These are phyloP conservation scores for Calosoma granatense DNA, from an alignment of 1,140 invertebrate genomes.

Conservation along the genomic window DNA sequence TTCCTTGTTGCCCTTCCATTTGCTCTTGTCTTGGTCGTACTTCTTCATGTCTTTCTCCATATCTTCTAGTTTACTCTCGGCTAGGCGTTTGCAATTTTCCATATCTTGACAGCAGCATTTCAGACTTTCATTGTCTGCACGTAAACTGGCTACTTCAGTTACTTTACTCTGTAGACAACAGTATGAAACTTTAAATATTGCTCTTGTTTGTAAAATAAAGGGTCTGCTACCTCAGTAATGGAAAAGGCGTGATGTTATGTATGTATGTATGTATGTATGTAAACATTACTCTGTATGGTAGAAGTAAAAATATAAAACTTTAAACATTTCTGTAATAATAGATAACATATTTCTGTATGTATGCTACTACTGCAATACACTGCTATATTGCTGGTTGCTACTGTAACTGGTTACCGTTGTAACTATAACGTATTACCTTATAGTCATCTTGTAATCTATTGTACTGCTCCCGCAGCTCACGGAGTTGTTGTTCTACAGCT, in stretches of 20 bases:
- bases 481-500: conserved; percentile 32
- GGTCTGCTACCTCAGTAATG: too few species aligned
- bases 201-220: too few species aligned
- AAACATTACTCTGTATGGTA: too few species aligned
- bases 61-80: conserved; percentile 43
- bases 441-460: conserved; percentile 44
- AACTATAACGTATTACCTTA: too few species aligned
- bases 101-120: conserved; percentile 39
- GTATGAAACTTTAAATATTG: too few species aligned
- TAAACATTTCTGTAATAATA: background rate
- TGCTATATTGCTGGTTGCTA: too few species aligned
- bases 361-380: too few species aligned
- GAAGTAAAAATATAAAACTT: background rate
- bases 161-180: too few species aligned
- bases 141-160: conserved; percentile 41
- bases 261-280: too few species aligned
- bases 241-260: too few species aligned
- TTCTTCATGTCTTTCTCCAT: conserved; percentile 37
- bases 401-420: too few species aligned
- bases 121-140: conserved; percentile 39
- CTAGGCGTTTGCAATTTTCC: conserved; percentile 39
- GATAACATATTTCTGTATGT: too few species aligned
- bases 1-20: conserved; percentile 42
- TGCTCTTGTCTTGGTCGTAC: conserved; percentile 22
- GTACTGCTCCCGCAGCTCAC: conserved; percentile 43